Evolutionary conservation across 2,113 vertebrate species (phyloP), one percentile per base, ranked within the genome.

Genomic region (Arizona elegans): DNA sequence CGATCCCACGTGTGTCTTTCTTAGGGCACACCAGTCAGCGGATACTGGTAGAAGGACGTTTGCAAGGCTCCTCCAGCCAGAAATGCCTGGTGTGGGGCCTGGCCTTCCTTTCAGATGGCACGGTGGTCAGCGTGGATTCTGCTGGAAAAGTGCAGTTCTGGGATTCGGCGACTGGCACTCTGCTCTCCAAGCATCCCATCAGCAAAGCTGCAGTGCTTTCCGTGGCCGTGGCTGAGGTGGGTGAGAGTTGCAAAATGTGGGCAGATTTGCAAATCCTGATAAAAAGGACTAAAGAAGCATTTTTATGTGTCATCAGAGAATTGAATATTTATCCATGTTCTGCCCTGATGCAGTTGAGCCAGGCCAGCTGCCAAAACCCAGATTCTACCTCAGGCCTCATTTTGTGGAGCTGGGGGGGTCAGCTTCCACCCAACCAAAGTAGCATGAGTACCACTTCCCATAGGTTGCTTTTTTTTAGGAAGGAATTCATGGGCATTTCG

Each of bases 71-170:
- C 1, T 97, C 92, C 52, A 97, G 92, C 86, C 96, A 86, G 0
- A 98, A 98, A 93, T 99, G 98, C 7, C 96, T 99, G 5, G 98
- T 99, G 3, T 99, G 99, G 99, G 97, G 98, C 59, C 89, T 99
- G n/a, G 96, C 94, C 55, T 98, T 98, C 94, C 97, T 99, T n/a
- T 98, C 98, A 0, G 96, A 98, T 0, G 96, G 97, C 96, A 98
- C 98, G 0, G 92, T 99, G 4, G 33, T 99, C 93, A 99, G 98
- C 5, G 97, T 98, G 0, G 99, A 99, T 92, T 99, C 99, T 0
- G 97, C 98, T 0, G 99, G 99, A 38, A 98, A 98, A 95, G 98
- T 99, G 90, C 99, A 99, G 97, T 96, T 99, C 93, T 99, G 99
- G 99, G 98, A 99, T 53, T 98, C 98, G 21, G 26, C 96, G 52